Conservation (phyloP, 2,888 invertebrate species). For the Hydropsyche betteni region DNA sequence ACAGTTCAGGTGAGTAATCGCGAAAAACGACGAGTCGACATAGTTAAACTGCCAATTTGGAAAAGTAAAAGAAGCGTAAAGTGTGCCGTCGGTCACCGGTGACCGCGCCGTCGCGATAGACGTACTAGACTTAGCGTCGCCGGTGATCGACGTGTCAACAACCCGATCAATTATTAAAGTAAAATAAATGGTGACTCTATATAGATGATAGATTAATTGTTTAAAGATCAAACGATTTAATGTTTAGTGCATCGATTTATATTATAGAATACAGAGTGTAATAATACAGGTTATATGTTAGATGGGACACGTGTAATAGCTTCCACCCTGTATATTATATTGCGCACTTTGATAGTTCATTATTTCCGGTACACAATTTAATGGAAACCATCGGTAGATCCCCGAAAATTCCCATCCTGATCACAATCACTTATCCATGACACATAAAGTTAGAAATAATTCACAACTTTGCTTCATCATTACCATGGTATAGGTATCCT, state of each 20-base stretch:
- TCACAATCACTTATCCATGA: slow-evolving; percentile 6
- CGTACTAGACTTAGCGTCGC: too few relatives aligned
- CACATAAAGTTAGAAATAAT: too few relatives aligned
- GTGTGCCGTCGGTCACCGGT: background rate
- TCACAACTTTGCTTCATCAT: too few relatives aligned
- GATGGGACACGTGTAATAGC: slow-evolving; percentile 32
- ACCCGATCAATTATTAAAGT: too few relatives aligned
- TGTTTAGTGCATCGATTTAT: too few relatives aligned
- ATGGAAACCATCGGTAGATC: background rate
- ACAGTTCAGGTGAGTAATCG: slow-evolving; percentile 76
- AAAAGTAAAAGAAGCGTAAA: background rate
- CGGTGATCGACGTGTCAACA: too few relatives aligned
- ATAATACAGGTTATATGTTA: background rate
- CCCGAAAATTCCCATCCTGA: background rate
- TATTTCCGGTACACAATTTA: background rate
- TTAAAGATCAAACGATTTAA: too few relatives aligned
- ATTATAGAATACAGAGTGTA: too few relatives aligned
- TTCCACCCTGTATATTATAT: slow-evolving; percentile 3
- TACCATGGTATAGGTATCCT: too few relatives aligned
- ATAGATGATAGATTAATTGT: too few relatives aligned
- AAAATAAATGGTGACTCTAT: too few relatives aligned
- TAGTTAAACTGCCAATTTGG: background rate
- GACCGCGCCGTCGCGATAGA: too few relatives aligned
- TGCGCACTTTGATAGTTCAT: slow-evolving; percentile 4
- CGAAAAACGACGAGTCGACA: background rate